phyloP scores from a whole-genome alignment of 2,888 invertebrate species.

The Agonopterix heracliana region DNA sequence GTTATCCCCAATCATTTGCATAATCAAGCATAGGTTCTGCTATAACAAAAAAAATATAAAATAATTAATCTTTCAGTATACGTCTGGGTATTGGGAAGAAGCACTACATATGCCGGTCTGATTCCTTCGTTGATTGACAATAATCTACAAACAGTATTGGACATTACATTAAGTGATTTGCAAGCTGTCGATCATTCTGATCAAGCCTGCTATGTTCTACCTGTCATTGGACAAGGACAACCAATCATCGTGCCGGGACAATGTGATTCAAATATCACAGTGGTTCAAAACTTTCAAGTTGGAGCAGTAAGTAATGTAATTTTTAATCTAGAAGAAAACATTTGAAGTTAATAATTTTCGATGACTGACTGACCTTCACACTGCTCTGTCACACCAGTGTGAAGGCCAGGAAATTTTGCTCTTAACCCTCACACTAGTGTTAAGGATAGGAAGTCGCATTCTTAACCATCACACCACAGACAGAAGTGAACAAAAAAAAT shows the following conservation, averaged over 20 bases:
- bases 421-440: too few relatives aligned
- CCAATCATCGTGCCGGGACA: slow-evolving; percentile 47
- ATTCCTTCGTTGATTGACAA: slow-evolving; percentile 28
- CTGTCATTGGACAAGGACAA: slow-evolving; percentile 36
- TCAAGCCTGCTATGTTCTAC: slow-evolving; percentile 38
- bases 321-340: too few relatives aligned
- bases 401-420: too few relatives aligned
- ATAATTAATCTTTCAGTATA: slow-evolving; percentile 35
- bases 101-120: slow-evolving; percentile 18
- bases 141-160: slow-evolving; percentile 23
- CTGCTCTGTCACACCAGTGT: too few relatives aligned
- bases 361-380: too few relatives aligned
- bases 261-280: slow-evolving; percentile 38
- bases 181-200: slow-evolving; percentile 32
- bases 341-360: too few relatives aligned
- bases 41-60: not conserved
- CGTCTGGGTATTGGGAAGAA: slow-evolving; percentile 46
- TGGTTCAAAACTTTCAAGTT: slow-evolving; percentile 38
- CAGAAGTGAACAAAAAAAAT: too few relatives aligned
- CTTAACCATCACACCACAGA: too few relatives aligned
- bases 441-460: too few relatives aligned
- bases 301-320: slow-evolving; percentile 31
- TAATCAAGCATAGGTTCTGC: too few relatives aligned
- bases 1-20: too few relatives aligned
- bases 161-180: slow-evolving; percentile 25